These are phyloP conservation scores for Scartelaos histophorus DNA, from an alignment of 2,113 vertebrate genomes.

Conservation along the genomic window DNA sequence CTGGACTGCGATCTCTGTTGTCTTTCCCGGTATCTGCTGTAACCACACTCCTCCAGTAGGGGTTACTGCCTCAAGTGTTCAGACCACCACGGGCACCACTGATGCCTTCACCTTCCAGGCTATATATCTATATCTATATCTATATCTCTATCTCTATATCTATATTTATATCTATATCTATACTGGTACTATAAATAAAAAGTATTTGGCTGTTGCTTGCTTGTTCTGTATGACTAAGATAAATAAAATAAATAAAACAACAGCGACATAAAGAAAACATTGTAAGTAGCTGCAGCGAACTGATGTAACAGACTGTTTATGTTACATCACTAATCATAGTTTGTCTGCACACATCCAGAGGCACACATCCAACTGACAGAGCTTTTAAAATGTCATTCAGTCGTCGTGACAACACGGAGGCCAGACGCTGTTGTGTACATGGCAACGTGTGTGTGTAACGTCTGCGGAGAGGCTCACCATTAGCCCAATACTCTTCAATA, in stretches of 20 bases:
- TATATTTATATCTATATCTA: too few species aligned
- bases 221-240: too few species aligned
- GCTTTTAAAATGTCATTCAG: neutral
- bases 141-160: too few species aligned
- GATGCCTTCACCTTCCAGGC: too few species aligned
- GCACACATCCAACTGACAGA: neutral
- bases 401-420: neutral
- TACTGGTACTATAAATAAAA: too few species aligned
- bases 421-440: neutral
- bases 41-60: too few species aligned
- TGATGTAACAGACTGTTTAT: constrained; percentile 3
- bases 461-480: neutral
- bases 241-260: neutral
- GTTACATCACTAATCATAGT: constrained; percentile 7
- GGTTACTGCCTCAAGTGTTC: too few species aligned
- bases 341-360: neutral
- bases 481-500: neutral
- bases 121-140: too few species aligned
- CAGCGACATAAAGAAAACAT: neutral
- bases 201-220: too few species aligned
- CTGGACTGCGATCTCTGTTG: too few species aligned
- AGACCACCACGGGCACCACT: too few species aligned
- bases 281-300: neutral
- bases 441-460: neutral
- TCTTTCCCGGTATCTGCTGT: too few species aligned